Evolutionary conservation across 2,888 invertebrate genomes (phyloP), one percentile per base, ranked within the genome.

Genomic region (Drosophila kokeensis): DNA sequence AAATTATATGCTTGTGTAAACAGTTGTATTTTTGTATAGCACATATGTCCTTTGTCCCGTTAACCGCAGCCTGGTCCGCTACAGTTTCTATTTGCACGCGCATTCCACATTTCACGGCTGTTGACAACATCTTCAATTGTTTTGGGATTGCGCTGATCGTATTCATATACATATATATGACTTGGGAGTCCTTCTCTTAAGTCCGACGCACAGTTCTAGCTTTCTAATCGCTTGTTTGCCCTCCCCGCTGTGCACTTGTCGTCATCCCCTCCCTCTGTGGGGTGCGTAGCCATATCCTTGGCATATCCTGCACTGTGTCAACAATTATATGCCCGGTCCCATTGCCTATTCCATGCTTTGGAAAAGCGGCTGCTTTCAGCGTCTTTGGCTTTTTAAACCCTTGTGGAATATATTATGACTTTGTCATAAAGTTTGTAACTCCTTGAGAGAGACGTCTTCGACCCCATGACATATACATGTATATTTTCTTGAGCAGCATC

Each of bases 1-100:
- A 82, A 55, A 55, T 83, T 83, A 76, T 75, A 62, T 57, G 78
- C 85, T 73, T 82, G 76, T 73, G 85, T 72, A 82, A 84, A 81
- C 85, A 76, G 69, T 73, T 75, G 72, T 71, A 64, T 38, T 13
- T 29, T 29, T n/a, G 29, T n/a, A 24, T 15, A 4, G 15, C 45
- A 24, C 45, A 27, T 45, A 52, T 21, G 68, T 54, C 38, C 30
- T 29, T 57, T 32, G 32, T 30, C 40, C 54, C 60, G 13, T 8
- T 21, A 42, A 42, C 30, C 52, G 4, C n/a, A 52, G 10, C 24
- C 11, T 29, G n/a, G 21, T n/a, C 29, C n/a, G 27, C 27, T 13
- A 55, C 24, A 11, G n/a, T 55, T 62, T 49, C 52, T 54, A 38
- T 60, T 50, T 27, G 55, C 34, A 34, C 40, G 63, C 73, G 73